phyloP scores from a whole-genome alignment of 2,888 invertebrate genomes.

The Nycteola revayana region DNA sequence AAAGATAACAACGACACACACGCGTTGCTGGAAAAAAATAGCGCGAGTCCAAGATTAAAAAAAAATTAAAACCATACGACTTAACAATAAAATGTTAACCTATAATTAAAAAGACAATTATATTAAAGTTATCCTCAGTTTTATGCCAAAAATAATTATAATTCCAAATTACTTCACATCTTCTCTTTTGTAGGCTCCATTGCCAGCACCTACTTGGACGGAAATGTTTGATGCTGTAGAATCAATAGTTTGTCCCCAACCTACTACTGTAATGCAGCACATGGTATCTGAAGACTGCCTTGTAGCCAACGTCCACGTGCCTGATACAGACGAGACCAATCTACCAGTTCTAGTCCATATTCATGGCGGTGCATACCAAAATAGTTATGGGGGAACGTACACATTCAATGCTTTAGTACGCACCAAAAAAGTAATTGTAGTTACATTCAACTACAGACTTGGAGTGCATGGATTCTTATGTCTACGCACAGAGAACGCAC shows the following conservation, averaged over 20 bases:
- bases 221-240: constrained; percentile 31
- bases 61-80: no score
- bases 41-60: no score
- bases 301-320: constrained; percentile 20
- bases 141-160: no score
- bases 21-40: no score
- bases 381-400: constrained; percentile 45
- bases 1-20: no score
- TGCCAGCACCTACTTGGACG: constrained; percentile 39
- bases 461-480: constrained; percentile 80
- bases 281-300: constrained; percentile 40
- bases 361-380: constrained; percentile 44
- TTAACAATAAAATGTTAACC: no score
- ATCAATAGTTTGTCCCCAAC: not conserved
- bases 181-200: constrained; percentile 32
- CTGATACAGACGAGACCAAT: constrained; percentile 42
- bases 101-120: no score
- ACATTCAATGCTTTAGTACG: constrained; percentile 57
- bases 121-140: no score
- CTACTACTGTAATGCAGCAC: not conserved
- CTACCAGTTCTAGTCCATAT: constrained; percentile 51
- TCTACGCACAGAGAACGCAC: constrained; percentile 70
- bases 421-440: constrained; percentile 71
- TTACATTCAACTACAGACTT: constrained; percentile 78
- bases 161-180: no score